These are phyloP conservation scores for Chaitophorus viminalis DNA, from an alignment of 2,888 invertebrate genomes.

Conservation along the genomic window DNA sequence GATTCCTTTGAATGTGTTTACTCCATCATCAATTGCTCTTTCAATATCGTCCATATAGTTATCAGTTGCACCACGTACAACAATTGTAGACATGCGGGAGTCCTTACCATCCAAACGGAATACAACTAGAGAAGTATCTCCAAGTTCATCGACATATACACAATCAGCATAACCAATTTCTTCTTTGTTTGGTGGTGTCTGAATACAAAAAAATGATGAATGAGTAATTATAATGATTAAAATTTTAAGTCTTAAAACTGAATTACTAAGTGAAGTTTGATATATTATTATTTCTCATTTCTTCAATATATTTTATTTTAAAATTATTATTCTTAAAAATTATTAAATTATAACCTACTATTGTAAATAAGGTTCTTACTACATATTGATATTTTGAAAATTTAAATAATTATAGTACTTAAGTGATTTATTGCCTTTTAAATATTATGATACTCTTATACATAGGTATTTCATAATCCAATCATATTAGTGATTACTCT, in stretches of 20 bases:
- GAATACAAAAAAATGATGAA: slow-evolving; percentile 50
- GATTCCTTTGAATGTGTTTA: slow-evolving; percentile 96
- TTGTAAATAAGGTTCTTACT: too few relatives aligned
- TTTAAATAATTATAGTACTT: too few relatives aligned
- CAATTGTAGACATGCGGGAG: slow-evolving; percentile 90
- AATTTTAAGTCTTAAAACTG: neutral
- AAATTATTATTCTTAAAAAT: too few relatives aligned
- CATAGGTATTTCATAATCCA: too few relatives aligned
- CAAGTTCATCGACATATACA: slow-evolving; percentile 91
- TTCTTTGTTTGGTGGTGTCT: slow-evolving; percentile 83
- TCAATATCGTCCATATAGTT: slow-evolving; percentile 99
- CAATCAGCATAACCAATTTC: slow-evolving; percentile 92
- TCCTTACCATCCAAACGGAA: slow-evolving; percentile 87
- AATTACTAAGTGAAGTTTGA: too few relatives aligned
- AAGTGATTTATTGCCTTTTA: too few relatives aligned
- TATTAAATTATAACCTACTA: too few relatives aligned
- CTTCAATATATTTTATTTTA: too few relatives aligned
- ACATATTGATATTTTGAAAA: too few relatives aligned
- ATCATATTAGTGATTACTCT: too few relatives aligned
- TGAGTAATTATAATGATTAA: neutral
- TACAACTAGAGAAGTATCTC: slow-evolving; percentile 93
- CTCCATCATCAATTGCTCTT: slow-evolving; percentile 97
- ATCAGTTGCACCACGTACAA: slow-evolving; percentile 95
- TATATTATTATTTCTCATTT: too few relatives aligned
- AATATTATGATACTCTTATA: too few relatives aligned